A percentile compares a stretch with the other conserved stretches of the same genome.
Evolutionary conservation across 2,113 vertebrate genomes (phyloP).

Genomic region (Platanista minor): DNA sequence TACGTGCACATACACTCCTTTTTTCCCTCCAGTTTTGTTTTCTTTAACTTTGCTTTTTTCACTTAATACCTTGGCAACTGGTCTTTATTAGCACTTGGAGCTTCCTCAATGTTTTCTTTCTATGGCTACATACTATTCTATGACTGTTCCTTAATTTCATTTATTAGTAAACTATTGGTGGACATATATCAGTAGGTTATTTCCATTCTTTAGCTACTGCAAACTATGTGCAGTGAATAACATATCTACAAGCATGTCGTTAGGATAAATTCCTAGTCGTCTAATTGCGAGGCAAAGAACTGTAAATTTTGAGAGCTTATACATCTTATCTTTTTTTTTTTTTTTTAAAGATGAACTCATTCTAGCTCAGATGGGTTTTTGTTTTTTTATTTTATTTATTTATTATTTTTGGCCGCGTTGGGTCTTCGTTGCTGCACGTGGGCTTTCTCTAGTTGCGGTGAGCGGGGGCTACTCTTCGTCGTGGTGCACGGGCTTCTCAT

Average conservation of each 20-base stretch:
- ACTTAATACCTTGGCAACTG: not conserved
- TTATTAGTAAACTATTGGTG: not conserved
- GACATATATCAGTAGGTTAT: not conserved
- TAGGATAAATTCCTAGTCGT: not conserved
- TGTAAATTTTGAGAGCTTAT: not conserved
- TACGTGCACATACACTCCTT: not conserved
- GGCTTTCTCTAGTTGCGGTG: no score
- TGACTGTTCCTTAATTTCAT: not conserved
- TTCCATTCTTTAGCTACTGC: not conserved
- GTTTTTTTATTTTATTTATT: no score
- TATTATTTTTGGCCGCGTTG: no score
- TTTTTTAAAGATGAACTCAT: no score
- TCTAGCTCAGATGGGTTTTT: no score
- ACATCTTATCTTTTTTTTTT: not conserved
- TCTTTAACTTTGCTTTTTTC: not conserved
- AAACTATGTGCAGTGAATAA: not conserved
- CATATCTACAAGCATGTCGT: not conserved
- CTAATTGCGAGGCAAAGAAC: not conserved
- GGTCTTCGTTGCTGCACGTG: no score
- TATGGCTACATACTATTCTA: not conserved
- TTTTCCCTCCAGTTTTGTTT: not conserved
- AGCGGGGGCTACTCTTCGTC: no score
- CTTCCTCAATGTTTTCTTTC: not conserved
- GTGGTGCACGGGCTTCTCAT: no score
- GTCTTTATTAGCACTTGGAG: not conserved